phyloP scores from a whole-genome alignment of 2,888 invertebrate genomes.

The Agrochola litura region DNA sequence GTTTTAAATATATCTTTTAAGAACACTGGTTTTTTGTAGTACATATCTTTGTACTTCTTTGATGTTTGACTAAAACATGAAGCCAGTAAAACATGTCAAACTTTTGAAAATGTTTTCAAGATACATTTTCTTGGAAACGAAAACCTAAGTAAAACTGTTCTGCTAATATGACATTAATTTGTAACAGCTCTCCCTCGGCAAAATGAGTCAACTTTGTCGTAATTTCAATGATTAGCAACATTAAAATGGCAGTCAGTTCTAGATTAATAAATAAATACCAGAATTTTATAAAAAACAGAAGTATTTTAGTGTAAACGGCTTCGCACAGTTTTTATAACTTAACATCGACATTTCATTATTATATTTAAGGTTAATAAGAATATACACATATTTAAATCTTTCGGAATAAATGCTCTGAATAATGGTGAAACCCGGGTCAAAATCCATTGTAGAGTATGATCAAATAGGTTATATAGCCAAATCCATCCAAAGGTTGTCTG shows the following conservation, averaged over 20 bases:
- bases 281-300: too few species aligned
- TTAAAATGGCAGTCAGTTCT: not conserved
- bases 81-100: not conserved
- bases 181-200: not conserved
- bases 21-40: not conserved
- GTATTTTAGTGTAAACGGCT: too few species aligned
- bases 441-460: not conserved
- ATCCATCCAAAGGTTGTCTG: too few species aligned
- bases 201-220: not conserved
- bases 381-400: not conserved
- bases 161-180: not conserved
- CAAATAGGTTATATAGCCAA: too few species aligned
- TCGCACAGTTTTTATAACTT: too few species aligned
- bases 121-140: not conserved
- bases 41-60: not conserved
- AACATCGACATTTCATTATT: not conserved
- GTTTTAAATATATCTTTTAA: conserved; percentile 23
- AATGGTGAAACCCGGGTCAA: not conserved
- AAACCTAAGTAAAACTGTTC: not conserved
- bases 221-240: not conserved
- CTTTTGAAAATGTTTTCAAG: not conserved
- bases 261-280: too few species aligned
- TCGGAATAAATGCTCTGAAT: not conserved
- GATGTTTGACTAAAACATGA: not conserved
- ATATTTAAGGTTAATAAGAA: not conserved